phyloP scores from a whole-genome alignment of 1,140 invertebrate genomes.

The Drosophila sp. region DNA sequence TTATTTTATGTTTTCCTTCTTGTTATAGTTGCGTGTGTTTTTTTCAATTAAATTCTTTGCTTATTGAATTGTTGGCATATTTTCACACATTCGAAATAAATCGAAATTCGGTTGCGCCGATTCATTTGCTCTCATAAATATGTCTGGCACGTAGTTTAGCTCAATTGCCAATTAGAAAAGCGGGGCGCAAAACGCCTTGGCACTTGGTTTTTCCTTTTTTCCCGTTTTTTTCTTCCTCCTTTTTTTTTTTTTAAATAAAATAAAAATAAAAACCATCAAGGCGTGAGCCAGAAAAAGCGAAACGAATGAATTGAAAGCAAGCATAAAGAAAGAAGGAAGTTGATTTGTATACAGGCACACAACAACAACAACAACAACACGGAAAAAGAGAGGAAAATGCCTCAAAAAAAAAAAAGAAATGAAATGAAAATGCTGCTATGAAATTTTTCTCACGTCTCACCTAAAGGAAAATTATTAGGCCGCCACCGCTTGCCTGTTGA shows the following conservation, averaged over 20 bases:
- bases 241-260: constrained; percentile 11
- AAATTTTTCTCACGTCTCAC: constrained; percentile 68
- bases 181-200: constrained; percentile 36
- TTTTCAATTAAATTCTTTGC: constrained; percentile 31
- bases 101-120: constrained; percentile 54
- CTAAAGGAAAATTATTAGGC: constrained; percentile 67
- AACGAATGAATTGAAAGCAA: constrained; percentile 6
- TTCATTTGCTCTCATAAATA: constrained; percentile 74
- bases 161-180: constrained; percentile 82
- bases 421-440: constrained; percentile 52
- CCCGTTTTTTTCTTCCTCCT: no score
- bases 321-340: constrained; percentile 60
- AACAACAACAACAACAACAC: no score
- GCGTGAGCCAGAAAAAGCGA: neutral
- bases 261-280: constrained; percentile 17
- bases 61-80: constrained; percentile 52
- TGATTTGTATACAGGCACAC: constrained; percentile 75
- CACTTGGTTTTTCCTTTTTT: constrained; percentile 44
- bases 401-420: constrained; percentile 25
- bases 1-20: neutral
- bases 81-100: constrained; percentile 73
- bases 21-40: neutral
- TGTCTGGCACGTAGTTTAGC: constrained; percentile 77
- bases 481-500: constrained; percentile 35
- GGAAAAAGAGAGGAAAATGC: constrained; percentile 35